Conservation (phyloP, 1,140 invertebrate species). For the Cydia pomonella region DNA sequence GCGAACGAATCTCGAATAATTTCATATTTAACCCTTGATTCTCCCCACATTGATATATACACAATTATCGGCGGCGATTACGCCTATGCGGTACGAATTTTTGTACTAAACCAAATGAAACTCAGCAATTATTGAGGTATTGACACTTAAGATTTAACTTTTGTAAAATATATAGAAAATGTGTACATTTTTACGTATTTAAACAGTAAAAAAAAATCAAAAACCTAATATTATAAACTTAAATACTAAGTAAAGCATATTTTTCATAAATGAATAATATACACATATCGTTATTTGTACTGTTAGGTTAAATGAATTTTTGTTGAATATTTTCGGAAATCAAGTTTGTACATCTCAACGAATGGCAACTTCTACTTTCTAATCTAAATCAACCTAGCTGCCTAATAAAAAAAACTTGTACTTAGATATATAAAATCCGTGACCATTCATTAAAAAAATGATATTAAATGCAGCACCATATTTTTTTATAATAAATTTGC, state of each 20-base stretch:
- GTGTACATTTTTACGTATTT: conserved; percentile 50
- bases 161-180: conserved; percentile 55
- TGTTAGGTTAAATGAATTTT: conserved; percentile 64
- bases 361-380: conserved; percentile 51
- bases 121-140: conserved; percentile 56
- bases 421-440: conserved; percentile 36
- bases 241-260: conserved; percentile 75
- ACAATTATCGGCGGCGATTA: background rate
- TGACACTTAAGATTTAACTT: conserved; percentile 63
- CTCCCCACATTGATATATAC: background rate
- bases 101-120: conserved; percentile 56
- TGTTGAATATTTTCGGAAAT: conserved; percentile 29
- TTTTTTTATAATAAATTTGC: conserved; percentile 1
- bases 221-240: conserved; percentile 56
- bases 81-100: conserved; percentile 37
- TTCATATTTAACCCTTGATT: conserved; percentile 15
- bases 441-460: conserved; percentile 30
- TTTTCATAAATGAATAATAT: conserved; percentile 68
- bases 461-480: conserved; percentile 9
- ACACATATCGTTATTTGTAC: conserved; percentile 76
- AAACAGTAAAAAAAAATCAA: conserved; percentile 47
- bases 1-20: conserved; percentile 16
- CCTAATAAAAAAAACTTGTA: conserved; percentile 48
- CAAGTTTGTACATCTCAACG: conserved; percentile 44
- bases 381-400: conserved; percentile 47